Base-by-base conservation (phyloP, 2,113 vertebrate species). In the Hystrix brachyura region DNA sequence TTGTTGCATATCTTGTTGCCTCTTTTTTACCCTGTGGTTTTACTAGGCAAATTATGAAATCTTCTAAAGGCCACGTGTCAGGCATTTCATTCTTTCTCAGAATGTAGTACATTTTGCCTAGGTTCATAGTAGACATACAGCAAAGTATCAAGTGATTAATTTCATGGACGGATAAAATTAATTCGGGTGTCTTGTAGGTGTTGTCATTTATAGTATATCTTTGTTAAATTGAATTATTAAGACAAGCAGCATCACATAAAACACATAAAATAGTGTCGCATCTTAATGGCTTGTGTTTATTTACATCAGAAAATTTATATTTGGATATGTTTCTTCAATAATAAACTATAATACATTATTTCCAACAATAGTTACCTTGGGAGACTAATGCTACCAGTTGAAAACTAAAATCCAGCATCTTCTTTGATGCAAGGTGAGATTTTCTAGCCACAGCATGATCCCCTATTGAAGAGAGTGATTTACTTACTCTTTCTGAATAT, bases 401-500 rank as follows among this genome's bases (percentile, higher is more conserved):
- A 60, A 97, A 97, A 46, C 23, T 82, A 74, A 94, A 94, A 94
- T 19, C 78, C 38, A 78, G 34, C n/a, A 29, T 94, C 23, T 79
- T 74, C 80, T 94, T 87, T 34, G 64, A 69, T 80, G 51, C 0
- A 48, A 91, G 27, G 46, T 95, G 65, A 8, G 34, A 51, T 60
- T 81, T 97, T 92, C 69, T 87, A 48, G 17, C 29, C 69, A 57
- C n/a, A 93, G 25, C 23, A 51, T 38, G 23, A 65, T 76, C 17
- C 29, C 88, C 29, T 69, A 25, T 43, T 71, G 85, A 51, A 69
- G 27, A 55, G 21, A 96, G 46, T 92, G 64, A 71, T 96, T 62
- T 94, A 43, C 55, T 96, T 95, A 65, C 62, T 90, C 67, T 91
- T 71, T 65, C 38, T 84, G 78, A 93, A 95, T 86, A 48, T 65